phyloP scores from a whole-genome alignment of 2,797 vertebrate genomes.

The Amazonetta brasiliensis region DNA sequence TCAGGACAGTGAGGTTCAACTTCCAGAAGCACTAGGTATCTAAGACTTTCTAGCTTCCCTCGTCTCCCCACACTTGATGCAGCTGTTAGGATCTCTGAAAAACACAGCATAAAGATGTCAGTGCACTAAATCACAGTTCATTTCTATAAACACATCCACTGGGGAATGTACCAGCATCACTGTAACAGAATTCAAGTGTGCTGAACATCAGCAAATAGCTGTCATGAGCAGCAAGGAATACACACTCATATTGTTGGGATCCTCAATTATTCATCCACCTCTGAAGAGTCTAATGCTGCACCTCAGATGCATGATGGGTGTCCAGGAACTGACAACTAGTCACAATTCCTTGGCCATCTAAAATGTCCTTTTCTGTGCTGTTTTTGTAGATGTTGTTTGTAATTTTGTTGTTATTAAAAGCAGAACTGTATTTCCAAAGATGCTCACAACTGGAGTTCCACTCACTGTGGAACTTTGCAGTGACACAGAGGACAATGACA shows the following conservation, averaged over 20 bases:
- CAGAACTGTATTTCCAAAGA: background rate
- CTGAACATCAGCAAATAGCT: background rate
- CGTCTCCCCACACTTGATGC: background rate
- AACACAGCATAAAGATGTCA: background rate
- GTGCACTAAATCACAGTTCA: background rate
- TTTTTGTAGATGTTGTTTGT: background rate
- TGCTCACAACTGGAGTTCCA: background rate
- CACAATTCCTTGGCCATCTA: background rate
- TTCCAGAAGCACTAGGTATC: background rate
- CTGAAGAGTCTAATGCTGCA: background rate
- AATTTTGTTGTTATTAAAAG: background rate
- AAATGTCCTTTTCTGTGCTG: background rate
- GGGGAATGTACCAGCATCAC: background rate
- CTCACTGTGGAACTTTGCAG: background rate
- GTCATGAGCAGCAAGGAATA: background rate
- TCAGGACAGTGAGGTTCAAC: background rate
- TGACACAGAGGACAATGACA: background rate
- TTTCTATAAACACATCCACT: background rate
- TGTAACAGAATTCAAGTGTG: background rate
- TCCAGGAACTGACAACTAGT: background rate
- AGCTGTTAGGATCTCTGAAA: background rate
- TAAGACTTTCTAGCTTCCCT: background rate
- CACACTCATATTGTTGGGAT: background rate
- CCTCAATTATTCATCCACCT: background rate
- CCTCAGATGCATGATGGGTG: background rate